Conservation (phyloP, 2,113 vertebrate genomes). For the Erpornis zantholeuca region DNA sequence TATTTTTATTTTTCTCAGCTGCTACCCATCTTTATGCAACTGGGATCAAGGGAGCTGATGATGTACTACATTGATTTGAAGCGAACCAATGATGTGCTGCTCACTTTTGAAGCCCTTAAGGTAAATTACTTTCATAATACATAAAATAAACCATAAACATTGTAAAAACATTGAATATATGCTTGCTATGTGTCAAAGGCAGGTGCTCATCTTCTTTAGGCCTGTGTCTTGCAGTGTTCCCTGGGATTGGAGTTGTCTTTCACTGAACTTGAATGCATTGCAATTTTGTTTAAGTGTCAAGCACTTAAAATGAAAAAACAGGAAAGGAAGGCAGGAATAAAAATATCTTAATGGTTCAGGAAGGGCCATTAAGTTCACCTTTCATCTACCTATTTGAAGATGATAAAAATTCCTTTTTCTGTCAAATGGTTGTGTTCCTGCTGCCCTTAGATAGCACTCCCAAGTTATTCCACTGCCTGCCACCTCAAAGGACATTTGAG, state of each 20-base stretch:
- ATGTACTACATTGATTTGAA: conserved; percentile 98
- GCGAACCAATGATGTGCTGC: conserved; percentile 93
- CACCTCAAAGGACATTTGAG: neutral
- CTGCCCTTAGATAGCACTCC: neutral
- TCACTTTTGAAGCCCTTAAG: conserved; percentile 98
- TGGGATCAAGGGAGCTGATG: conserved; percentile 93
- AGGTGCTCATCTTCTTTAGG: neutral
- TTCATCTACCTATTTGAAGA: neutral
- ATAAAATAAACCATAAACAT: neutral
- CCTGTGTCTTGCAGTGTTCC: neutral
- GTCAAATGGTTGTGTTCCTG: neutral
- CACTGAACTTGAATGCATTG: neutral
- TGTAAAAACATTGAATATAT: neutral
- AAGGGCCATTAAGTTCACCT: neutral
- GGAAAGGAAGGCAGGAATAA: neutral
- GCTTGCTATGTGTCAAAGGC: neutral
- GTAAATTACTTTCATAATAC: conserved; percentile 62
- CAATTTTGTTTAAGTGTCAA: neutral
- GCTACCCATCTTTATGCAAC: conserved; percentile 97
- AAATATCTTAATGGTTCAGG: neutral
- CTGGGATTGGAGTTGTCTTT: neutral
- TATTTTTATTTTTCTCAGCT: conserved; percentile 72
- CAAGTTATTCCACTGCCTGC: neutral
- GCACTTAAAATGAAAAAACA: neutral
- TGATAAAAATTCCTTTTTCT: neutral